Conservation (phyloP, 2,113 vertebrate genomes). For the Tyrannus savana region DNA sequence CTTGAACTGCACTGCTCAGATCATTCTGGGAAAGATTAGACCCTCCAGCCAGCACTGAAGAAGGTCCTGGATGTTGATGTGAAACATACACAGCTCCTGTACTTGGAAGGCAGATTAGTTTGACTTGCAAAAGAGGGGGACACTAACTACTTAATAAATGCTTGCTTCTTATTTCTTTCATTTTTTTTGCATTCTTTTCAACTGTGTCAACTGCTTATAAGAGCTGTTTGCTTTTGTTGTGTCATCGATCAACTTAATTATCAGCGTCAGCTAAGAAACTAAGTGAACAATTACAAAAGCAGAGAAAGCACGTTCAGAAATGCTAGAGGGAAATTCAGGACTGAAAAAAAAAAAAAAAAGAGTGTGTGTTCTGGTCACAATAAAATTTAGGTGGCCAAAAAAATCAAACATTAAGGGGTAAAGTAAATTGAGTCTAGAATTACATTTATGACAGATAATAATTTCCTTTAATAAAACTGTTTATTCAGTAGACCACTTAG, state of each 20-base stretch:
- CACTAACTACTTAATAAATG: conserved; percentile 17
- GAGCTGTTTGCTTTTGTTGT: background rate
- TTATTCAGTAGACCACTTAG: background rate
- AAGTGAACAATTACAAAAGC: background rate
- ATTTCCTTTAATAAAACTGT: background rate
- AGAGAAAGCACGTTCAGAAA: background rate
- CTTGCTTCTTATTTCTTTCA: background rate
- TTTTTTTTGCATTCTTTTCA: background rate
- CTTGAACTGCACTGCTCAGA: conserved; percentile 72
- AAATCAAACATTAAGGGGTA: background rate
- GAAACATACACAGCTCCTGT: conserved; percentile 22
- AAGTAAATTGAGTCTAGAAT: background rate
- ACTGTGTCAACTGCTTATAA: background rate
- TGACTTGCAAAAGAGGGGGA: conserved; percentile 21
- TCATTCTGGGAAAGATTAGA: conserved; percentile 75
- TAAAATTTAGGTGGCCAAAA: background rate
- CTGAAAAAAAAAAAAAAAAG: background rate
- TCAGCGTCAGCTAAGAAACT: background rate
- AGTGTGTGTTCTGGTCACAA: background rate
- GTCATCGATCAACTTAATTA: background rate
- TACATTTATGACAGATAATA: background rate
- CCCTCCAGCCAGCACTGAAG: conserved; percentile 57
- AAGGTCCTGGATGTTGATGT: conserved; percentile 47
- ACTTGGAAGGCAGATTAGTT: conserved; percentile 48
- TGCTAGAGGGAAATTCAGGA: background rate